These are phyloP conservation scores for Cydia pomonella DNA, from an alignment of 1,140 invertebrate genomes.

Conservation along the genomic window DNA sequence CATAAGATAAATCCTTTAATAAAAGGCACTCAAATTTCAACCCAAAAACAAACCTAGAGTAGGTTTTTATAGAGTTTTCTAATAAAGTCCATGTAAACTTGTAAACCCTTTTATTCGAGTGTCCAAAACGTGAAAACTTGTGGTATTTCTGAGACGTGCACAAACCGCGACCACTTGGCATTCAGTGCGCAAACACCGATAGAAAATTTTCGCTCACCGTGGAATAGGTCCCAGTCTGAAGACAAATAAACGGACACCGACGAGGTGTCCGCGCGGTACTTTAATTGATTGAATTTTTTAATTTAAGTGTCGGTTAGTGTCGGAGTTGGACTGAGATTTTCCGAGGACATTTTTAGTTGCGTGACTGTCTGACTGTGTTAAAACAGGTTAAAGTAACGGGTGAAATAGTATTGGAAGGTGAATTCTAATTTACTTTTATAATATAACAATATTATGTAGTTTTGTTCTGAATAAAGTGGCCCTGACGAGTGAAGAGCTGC, in stretches of 20 bases:
- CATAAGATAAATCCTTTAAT: too few relatives aligned
- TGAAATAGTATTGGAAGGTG: neutral
- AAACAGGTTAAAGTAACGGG: neutral
- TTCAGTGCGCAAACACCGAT: slow-evolving; percentile 50
- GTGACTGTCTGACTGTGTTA: neutral
- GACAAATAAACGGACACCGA: slow-evolving; percentile 46
- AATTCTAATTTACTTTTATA: too few relatives aligned
- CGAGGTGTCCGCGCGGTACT: neutral
- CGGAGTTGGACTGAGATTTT: neutral
- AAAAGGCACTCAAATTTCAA: neutral
- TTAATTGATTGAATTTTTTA: slow-evolving; percentile 26
- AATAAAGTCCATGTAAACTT: neutral
- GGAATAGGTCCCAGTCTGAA: slow-evolving; percentile 53
- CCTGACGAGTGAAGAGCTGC: too few relatives aligned
- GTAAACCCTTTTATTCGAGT: neutral
- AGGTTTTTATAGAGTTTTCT: too few relatives aligned
- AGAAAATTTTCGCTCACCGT: slow-evolving; percentile 63
- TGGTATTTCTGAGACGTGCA: slow-evolving; percentile 34
- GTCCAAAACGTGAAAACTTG: slow-evolving; percentile 6
- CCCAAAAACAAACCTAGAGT: neutral
- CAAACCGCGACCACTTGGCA: slow-evolving; percentile 45
- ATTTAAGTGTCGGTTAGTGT: neutral
- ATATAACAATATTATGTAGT: too few relatives aligned
- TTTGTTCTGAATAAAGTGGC: too few relatives aligned
- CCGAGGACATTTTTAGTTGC: neutral